A percentile compares a stretch with the other conserved stretches of the same genome.
These are phyloP conservation scores for Nannoperca obscura DNA, from an alignment of 2,797 vertebrate species.

Conservation along the genomic window DNA sequence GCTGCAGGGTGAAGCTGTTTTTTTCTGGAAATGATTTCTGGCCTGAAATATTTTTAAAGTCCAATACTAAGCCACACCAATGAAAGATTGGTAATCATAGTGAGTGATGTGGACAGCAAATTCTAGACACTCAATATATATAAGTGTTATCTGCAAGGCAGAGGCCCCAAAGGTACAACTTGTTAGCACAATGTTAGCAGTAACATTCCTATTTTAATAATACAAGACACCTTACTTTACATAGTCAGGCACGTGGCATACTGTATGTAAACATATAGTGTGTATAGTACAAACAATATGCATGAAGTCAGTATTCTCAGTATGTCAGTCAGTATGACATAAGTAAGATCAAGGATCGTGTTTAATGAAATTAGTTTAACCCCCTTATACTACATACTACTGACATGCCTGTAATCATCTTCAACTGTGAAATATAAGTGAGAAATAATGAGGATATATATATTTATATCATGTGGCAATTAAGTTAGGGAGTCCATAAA, in stretches of 20 bases:
- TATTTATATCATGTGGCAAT: slow-evolving; percentile 70
- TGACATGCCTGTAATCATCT: background rate
- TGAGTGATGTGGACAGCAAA: background rate
- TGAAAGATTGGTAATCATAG: background rate
- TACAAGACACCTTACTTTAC: background rate
- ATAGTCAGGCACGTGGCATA: background rate
- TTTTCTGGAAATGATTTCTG: background rate
- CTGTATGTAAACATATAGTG: background rate
- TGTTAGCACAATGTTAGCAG: background rate
- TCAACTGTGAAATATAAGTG: background rate
- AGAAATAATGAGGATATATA: background rate
- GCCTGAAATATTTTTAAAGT: background rate
- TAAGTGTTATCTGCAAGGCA: background rate
- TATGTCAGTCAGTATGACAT: too few species aligned
- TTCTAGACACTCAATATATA: background rate
- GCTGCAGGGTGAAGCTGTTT: too few species aligned
- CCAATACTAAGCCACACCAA: background rate
- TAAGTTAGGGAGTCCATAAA: slow-evolving; percentile 90
- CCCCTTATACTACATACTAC: background rate
- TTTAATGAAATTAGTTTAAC: slow-evolving; percentile 35
- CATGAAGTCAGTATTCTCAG: background rate
- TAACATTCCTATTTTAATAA: slow-evolving; percentile 22
- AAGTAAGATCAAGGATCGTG: background rate
- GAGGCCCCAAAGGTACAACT: background rate
- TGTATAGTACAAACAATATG: slow-evolving; percentile 1